phyloP scores from a whole-genome alignment of 1,140 invertebrate genomes.

The Calosoma granatense region DNA sequence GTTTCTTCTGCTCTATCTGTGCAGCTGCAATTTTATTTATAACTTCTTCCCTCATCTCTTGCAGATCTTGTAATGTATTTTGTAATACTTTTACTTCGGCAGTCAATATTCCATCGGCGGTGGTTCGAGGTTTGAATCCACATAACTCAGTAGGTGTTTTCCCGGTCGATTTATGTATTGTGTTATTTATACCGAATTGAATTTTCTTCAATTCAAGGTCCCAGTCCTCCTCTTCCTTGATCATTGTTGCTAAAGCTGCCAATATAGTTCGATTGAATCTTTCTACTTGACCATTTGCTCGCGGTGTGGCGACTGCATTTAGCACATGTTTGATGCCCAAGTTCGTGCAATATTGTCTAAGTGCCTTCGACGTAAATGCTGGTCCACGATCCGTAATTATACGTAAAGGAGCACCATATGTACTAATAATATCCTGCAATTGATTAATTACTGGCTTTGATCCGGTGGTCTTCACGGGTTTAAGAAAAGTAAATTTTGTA shows the following conservation, averaged over 20 bases:
- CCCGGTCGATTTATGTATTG: not conserved
- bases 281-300: no score
- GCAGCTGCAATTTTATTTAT: no score
- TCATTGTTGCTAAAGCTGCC: no score
- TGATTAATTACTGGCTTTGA: conserved; percentile 17
- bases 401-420: conserved; percentile 10
- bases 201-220: not conserved
- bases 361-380: conserved; percentile 17
- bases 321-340: conserved; percentile 13
- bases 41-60: no score
- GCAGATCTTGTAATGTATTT: no score
- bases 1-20: no score
- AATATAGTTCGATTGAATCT: no score
- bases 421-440: conserved; percentile 17
- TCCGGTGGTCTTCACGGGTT: conserved; percentile 15
- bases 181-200: not conserved
- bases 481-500: no score
- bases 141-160: not conserved
- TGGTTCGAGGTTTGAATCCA: not conserved
- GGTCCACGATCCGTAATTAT: conserved; percentile 18
- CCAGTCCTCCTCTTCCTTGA: conserved; percentile 8
- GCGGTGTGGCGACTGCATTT: conserved; percentile 13
- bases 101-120: not conserved
- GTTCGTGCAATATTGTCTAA: conserved; percentile 16
- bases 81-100: not conserved